Base-by-base conservation (phyloP, 2,797 vertebrate species). In the Holocentrus rufus region DNA sequence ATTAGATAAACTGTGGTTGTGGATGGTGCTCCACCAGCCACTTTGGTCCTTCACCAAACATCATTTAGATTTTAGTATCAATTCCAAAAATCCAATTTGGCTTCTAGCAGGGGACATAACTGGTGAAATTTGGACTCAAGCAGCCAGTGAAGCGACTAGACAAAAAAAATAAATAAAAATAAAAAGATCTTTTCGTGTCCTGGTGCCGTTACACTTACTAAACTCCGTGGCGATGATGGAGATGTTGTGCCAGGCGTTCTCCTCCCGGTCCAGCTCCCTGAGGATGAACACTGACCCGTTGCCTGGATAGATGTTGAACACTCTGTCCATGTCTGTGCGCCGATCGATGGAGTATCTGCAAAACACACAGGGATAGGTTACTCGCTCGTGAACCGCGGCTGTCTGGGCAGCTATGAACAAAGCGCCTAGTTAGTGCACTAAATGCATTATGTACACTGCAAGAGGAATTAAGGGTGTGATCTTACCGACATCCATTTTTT, bases 341-440 rank as follows among this genome's bases (percentile, higher is more conserved):
- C 97, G 95, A 90, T 98, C 97, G 44, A 98, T 95, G 50, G 96
- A 95, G 89, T 98, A 98, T 91, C 97, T 98, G 94, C 72, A 77
- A 71, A 30, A 59, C 64, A 77, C 44, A 71, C 49, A 57, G 9
- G 30, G 10, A 57, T 11, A 14, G 0, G 47, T 11, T 27, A 58
- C 6, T 65, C 36, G 67, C 56, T 44, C 4, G 34, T 31, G 25
- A 34, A 3, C 22, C 50, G 18, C 2, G 61, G 42, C 25, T 44
- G 15, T 65, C 66, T 52, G 60, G 25, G 20, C 5, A 9, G 4
- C 49, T 52, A 10, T 52, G 49, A 20, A 22, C 18, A 5, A 2
- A 1, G 36, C 36, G 2, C 36, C 36, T 39, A 2, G 7, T 9
- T 2, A 22, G 49, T 8, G n/a, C 47, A 50, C 47, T 13, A 36